phyloP scores from a whole-genome alignment of 1,140 invertebrate genomes.

The Scaptomyza pallida region DNA sequence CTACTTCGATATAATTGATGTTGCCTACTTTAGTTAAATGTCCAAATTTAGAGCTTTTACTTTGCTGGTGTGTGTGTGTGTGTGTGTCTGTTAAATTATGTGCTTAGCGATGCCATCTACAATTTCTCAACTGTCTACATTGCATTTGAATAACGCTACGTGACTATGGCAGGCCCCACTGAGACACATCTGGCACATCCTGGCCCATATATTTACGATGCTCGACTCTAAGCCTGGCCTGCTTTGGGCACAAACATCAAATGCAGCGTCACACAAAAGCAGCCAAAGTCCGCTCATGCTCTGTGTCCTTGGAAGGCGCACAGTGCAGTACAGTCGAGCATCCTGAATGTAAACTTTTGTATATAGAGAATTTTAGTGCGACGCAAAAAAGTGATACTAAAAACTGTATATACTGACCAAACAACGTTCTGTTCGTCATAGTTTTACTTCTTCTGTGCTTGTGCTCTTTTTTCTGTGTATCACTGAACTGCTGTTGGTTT shows the following conservation, averaged over 20 bases:
- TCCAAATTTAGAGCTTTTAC: not conserved
- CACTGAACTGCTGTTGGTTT: conserved; percentile 16
- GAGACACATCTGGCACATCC: not conserved
- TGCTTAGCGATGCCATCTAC: conserved; percentile 18
- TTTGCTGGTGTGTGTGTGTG: not conserved
- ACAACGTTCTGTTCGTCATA: not conserved
- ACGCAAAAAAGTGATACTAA: no score
- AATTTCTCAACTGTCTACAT: conserved; percentile 21
- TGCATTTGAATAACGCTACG: conserved; percentile 9
- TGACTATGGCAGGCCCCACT: conserved; percentile 22
- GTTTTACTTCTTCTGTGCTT: not conserved
- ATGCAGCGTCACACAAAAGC: conserved; percentile 11
- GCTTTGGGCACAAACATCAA: conserved; percentile 11
- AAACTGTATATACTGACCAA: no score
- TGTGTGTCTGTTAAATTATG: conserved; percentile 57
- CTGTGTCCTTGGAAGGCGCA: conserved; percentile 43
- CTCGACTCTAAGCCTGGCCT: conserved; percentile 32
- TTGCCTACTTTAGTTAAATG: not conserved
- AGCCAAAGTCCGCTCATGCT: conserved; percentile 19
- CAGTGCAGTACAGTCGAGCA: not conserved
- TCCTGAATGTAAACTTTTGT: not conserved
- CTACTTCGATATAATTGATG: not conserved
- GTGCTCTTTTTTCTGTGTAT: not conserved
- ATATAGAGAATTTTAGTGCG: no score
- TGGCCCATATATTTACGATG: conserved; percentile 29